Evolutionary conservation across 2,888 invertebrate genomes (phyloP).

Genomic region (Heliconius charithonia): DNA sequence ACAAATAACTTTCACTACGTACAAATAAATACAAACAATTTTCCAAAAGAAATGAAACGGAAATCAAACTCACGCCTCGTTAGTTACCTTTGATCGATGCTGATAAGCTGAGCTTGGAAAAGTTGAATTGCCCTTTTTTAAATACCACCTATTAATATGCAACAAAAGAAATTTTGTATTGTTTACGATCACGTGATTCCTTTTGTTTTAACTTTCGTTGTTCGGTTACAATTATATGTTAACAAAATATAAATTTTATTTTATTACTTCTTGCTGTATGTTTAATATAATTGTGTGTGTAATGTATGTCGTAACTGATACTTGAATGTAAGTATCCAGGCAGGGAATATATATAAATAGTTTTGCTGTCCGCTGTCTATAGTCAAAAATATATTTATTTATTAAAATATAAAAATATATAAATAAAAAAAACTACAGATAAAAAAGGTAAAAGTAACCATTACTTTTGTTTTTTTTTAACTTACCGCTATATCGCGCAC

Average conservation of each 20-base stretch:
- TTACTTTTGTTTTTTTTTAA: background rate
- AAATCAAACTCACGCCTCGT: background rate
- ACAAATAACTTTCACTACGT: background rate
- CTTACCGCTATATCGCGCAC: background rate
- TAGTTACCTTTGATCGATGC: background rate
- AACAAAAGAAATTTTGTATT: slow-evolving; percentile 24
- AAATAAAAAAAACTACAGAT: too few species aligned
- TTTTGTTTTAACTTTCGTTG: slow-evolving; percentile 16
- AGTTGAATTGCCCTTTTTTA: slow-evolving; percentile 15
- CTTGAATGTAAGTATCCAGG: too few species aligned
- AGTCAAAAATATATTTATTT: too few species aligned
- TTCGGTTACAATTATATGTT: background rate
- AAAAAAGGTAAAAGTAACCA: too few species aligned
- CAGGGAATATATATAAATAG: too few species aligned
- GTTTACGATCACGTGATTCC: slow-evolving; percentile 15
- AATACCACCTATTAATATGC: slow-evolving; percentile 13
- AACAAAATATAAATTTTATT: background rate
- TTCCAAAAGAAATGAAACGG: background rate
- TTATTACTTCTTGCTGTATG: too few species aligned
- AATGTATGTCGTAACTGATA: too few species aligned
- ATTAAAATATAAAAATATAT: too few species aligned
- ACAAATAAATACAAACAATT: slow-evolving; percentile 2
- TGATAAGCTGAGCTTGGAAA: slow-evolving; percentile 10
- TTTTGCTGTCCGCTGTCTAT: too few species aligned
- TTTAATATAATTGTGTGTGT: too few species aligned